Conservation (phyloP, 2,797 vertebrate genomes). For the Brachyrhaphis roseni region DNA sequence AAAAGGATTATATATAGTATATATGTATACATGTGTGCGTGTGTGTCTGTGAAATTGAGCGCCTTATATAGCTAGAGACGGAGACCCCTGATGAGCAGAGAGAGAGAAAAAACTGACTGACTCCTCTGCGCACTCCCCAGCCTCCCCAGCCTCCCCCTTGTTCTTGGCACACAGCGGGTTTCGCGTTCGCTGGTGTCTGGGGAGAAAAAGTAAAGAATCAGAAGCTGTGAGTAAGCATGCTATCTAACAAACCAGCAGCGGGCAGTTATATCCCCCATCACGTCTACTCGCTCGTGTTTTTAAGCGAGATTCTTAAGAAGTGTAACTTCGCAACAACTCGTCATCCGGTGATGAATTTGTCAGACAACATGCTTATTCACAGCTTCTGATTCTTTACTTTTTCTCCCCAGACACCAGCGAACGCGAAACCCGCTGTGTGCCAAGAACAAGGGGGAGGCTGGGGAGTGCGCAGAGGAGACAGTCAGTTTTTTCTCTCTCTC, state of each 20-base stretch:
- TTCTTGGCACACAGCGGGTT: constrained; percentile 66
- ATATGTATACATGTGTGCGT: no score
- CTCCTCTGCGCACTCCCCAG: constrained; percentile 36
- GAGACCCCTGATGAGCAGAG: constrained; percentile 67
- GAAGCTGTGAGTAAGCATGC: constrained; percentile 41
- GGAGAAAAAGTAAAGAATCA: not conserved
- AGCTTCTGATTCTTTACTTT: not conserved
- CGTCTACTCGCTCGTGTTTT: not conserved
- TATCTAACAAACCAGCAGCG: constrained; percentile 26
- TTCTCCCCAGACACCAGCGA: constrained; percentile 36
- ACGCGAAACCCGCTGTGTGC: constrained; percentile 43
- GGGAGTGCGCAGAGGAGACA: constrained; percentile 44
- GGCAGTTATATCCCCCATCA: constrained; percentile 1
- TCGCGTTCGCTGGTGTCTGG: constrained; percentile 45
- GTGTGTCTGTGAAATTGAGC: constrained; percentile 39
- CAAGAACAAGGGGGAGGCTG: constrained; percentile 67
- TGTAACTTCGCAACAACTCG: not conserved
- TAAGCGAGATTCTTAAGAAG: not conserved
- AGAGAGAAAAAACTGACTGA: constrained; percentile 45
- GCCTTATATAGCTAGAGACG: constrained; percentile 83
- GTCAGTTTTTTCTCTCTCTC: constrained; percentile 41
- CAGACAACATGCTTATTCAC: constrained; percentile 47
- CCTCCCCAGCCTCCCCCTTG: constrained; percentile 51
- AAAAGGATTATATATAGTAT: no score
- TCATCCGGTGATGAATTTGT: constrained; percentile 15